phyloP scores from a whole-genome alignment of 2,113 vertebrate genomes.

The Megaleporinus macrocephalus region DNA sequence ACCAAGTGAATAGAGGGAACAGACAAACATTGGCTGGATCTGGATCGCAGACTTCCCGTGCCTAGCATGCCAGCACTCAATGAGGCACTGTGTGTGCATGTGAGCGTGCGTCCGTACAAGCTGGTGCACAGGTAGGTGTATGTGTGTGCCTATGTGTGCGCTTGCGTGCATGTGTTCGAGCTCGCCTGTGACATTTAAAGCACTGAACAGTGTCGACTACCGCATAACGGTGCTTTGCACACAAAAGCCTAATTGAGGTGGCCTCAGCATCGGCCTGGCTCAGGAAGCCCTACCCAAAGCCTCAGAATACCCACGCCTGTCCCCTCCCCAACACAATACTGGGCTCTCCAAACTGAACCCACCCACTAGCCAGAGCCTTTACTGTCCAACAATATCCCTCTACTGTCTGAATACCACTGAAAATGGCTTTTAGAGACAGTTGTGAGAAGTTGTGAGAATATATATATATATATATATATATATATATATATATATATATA shows the following conservation, averaged over 20 bases:
- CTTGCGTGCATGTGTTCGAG: neutral
- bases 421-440: conserved; percentile 24
- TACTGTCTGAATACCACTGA: conserved; percentile 13
- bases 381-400: neutral
- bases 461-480: too few relatives aligned
- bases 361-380: conserved; percentile 6
- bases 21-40: conserved; percentile 38
- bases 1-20: conserved; percentile 34
- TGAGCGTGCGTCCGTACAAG: neutral
- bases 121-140: neutral
- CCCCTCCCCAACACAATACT: conserved; percentile 8
- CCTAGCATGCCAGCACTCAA: conserved; percentile 15
- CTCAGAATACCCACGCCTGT: conserved; percentile 40
- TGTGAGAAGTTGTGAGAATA: too few relatives aligned
- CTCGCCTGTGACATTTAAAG: conserved; percentile 19
- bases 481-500: too few relatives aligned
- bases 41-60: conserved; percentile 24
- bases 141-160: neutral
- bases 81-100: neutral
- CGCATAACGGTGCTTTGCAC: conserved; percentile 22
- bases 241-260: conserved; percentile 52
- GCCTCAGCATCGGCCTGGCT: conserved; percentile 18
- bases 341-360: conserved; percentile 14
- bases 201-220: conserved; percentile 8
- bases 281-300: conserved; percentile 56